phyloP scores from a whole-genome alignment of 2,113 vertebrate species.

The Xenopus borealis region DNA sequence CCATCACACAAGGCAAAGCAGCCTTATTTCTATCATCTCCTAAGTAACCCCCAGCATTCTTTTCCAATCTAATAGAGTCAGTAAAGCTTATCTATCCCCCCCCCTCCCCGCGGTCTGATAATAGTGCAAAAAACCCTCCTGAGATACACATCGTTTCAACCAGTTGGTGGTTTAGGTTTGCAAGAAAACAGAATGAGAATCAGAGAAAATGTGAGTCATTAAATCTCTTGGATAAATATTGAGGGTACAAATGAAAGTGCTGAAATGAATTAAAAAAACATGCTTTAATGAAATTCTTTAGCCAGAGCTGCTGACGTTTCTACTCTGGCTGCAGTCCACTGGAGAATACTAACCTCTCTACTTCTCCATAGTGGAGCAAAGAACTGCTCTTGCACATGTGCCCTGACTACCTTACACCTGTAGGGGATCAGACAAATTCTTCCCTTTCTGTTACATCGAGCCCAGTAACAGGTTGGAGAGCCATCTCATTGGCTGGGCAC shows the following conservation, averaged over 20 bases:
- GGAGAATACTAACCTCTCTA: no score
- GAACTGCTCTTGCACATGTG: no score
- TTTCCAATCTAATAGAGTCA: constrained; percentile 28
- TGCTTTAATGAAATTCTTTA: no score
- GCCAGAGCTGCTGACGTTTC: no score
- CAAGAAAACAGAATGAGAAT: constrained; percentile 54
- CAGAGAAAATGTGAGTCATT: not conserved
- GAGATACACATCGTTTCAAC: constrained; percentile 24
- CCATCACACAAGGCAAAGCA: not conserved
- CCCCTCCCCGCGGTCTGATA: not conserved
- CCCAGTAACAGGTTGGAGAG: no score
- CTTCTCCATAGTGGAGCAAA: no score
- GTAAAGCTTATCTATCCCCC: not conserved
- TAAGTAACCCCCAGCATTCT: constrained; percentile 18
- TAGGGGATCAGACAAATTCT: no score
- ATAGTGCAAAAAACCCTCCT: constrained; percentile 8
- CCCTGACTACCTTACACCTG: no score
- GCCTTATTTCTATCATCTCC: not conserved
- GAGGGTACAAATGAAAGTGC: not conserved
- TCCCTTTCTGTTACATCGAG: no score
- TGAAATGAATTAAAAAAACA: not conserved
- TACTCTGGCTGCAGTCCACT: no score
- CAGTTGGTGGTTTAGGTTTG: constrained; percentile 54
- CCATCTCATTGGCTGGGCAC: no score
- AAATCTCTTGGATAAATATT: not conserved